Evolutionary conservation across 1,140 invertebrate species (phyloP), one percentile per base, ranked within the genome.

Genomic region (Brachionus rotundiformis): DNA sequence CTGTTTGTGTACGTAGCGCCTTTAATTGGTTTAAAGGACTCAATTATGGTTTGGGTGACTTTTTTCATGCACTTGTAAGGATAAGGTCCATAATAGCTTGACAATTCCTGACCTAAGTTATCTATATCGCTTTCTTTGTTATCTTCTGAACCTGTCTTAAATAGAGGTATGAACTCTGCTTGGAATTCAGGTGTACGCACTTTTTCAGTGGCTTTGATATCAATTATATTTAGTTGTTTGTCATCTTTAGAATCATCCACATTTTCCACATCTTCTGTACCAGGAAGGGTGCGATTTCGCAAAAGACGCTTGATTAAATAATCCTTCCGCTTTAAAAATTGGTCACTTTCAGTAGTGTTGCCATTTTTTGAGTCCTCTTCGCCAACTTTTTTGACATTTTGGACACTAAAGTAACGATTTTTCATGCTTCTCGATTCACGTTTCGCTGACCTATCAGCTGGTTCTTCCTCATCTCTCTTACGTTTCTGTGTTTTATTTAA

Each of bases 281-380:
- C 63, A 6, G 63, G 68, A 3, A 73, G 19, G 0, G 39, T 44
- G 1, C 68, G 33, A 11, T 41, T 44, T 73, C 29, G 33, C 10
- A 73, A 73, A 13, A 73, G 23, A 25, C 68, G 39, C 19, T 73
- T 41, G 6, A 73, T 73, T 41, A 73, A 73, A 44, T 19, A 44
- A n/a, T 73, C 68, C 44, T 41, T 73, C 2, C 68, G 68, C n/a
- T 73, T 73, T 25, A 44, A 1, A 73, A 73, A 73, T 73, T 73
- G 36, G 16, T 73, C 68, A 73, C 39, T 73, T 44, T 73, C 68
- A 25, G 4, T 25, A 1, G 10, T 13, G 3, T 33, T 11, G 19
- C 6, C 3, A 2, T 41, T 73, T 31, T 39, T 44, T 27, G 5
- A 0, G 8, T 41, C 68, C 0, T 36, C 36, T 33, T 68, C 2